Conservation (phyloP, 2,797 vertebrate genomes). For the Schizothorax lantsangensis region DNA sequence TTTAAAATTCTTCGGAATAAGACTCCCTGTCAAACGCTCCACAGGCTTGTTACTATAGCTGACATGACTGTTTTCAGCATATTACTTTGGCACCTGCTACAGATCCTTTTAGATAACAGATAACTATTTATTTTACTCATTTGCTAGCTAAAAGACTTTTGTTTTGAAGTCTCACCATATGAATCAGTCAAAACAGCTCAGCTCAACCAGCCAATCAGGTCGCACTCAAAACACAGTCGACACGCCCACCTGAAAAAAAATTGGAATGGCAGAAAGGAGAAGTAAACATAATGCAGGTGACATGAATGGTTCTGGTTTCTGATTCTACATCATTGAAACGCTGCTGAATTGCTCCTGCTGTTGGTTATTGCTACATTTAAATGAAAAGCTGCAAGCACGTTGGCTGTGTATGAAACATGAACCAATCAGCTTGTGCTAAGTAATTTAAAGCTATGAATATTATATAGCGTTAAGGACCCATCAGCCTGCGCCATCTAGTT, state of each 20-base stretch:
- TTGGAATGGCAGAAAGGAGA: background rate
- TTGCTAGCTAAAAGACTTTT: conserved; percentile 3
- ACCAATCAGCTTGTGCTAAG: background rate
- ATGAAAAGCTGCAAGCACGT: background rate
- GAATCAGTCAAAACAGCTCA: background rate
- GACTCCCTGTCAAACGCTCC: background rate
- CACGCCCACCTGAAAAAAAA: conserved; percentile 2
- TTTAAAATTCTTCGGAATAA: conserved; percentile 25
- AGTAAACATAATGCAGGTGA: background rate
- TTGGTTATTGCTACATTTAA: background rate
- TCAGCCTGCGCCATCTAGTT: background rate
- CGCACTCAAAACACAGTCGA: background rate
- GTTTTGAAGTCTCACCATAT: conserved; percentile 17
- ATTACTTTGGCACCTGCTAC: background rate
- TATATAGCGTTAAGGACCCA: background rate
- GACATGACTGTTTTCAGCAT: background rate
- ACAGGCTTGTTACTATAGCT: background rate
- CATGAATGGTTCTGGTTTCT: background rate
- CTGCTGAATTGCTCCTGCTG: background rate
- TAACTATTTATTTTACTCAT: background rate
- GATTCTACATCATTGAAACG: background rate
- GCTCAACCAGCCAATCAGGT: conserved; percentile 22
- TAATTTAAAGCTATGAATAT: background rate
- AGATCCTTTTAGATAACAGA: background rate
- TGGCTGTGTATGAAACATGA: background rate